Conservation (phyloP, 2,888 invertebrate genomes). For the Liodrosophila aerea region DNA sequence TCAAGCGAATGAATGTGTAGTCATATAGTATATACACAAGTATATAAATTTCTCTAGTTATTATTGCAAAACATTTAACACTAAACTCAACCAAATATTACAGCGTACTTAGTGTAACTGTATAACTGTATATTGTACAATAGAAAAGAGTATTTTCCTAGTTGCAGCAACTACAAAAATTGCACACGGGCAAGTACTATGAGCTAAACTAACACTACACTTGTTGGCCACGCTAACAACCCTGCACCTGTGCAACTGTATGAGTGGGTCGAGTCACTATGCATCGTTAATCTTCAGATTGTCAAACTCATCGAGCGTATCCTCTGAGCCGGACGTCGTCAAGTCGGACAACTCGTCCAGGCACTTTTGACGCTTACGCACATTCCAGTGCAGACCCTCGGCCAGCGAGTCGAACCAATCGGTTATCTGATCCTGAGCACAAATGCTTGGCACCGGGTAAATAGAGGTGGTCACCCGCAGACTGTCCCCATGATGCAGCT, state of each 20-base stretch:
- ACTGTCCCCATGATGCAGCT: constrained; percentile 96
- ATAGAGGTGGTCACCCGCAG: constrained; percentile 97
- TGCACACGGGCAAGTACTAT: constrained; percentile 41
- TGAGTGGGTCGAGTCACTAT: constrained; percentile 32
- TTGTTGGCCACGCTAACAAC: constrained; percentile 90
- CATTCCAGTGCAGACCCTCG: constrained; percentile 98
- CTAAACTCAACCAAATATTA: constrained; percentile 59
- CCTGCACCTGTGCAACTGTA: constrained; percentile 84
- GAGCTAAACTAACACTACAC: constrained; percentile 84
- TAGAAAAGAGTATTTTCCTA: constrained; percentile 63
- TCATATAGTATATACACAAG: constrained; percentile 7
- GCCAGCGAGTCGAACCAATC: constrained; percentile 99
- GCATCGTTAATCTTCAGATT: constrained; percentile 67
- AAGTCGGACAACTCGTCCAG: constrained; percentile 85
- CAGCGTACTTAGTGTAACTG: constrained; percentile 6
- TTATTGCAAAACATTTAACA: constrained; percentile 51
- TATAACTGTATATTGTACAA: constrained; percentile 48
- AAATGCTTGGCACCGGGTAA: constrained; percentile 98
- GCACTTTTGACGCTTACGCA: constrained; percentile 96
- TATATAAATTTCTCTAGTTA: constrained; percentile 37
- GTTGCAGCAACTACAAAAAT: constrained; percentile 37
- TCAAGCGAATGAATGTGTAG: constrained; percentile 17
- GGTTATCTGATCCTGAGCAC: constrained; percentile 96
- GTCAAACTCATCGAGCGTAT: constrained; percentile 90
- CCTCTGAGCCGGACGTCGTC: constrained; percentile 90